phyloP scores from a whole-genome alignment of 2,113 vertebrate genomes.

The Salvelinus namaycush region DNA sequence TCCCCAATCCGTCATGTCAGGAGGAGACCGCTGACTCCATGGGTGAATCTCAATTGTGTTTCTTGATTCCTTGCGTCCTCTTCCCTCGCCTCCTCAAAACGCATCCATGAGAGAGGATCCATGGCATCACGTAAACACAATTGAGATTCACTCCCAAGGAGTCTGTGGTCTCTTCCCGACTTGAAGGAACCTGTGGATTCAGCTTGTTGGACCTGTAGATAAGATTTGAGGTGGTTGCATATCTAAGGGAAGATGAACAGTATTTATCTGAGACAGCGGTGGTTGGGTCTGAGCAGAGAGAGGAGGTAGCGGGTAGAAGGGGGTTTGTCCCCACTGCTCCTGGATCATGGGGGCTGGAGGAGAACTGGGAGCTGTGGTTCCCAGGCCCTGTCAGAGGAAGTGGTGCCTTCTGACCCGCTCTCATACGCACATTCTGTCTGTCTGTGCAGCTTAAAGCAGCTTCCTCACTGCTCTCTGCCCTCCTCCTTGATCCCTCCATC shows the following conservation, averaged over 20 bases:
- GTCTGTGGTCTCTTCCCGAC: neutral
- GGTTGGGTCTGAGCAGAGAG: conserved; percentile 11
- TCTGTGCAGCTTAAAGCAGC: conserved; percentile 52
- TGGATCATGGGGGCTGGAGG: conserved; percentile 41
- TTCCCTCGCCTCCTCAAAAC: too few relatives aligned
- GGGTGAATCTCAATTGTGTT: neutral
- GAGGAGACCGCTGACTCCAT: conserved; percentile 9
- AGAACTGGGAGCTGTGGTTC: conserved; percentile 59
- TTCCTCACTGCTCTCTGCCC: neutral
- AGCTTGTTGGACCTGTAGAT: neutral
- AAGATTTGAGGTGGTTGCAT: neutral
- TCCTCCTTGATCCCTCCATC: conserved; percentile 15
- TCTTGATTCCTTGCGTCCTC: too few relatives aligned
- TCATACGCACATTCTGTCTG: conserved; percentile 67
- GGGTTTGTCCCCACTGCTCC: conserved; percentile 36
- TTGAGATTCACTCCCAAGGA: too few relatives aligned
- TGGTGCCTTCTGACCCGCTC: conserved; percentile 71
- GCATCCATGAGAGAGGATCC: too few relatives aligned
- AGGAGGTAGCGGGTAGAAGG: conserved; percentile 4
- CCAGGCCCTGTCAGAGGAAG: conserved; percentile 76
- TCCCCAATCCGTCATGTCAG: conserved; percentile 28
- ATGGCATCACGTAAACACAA: too few relatives aligned
- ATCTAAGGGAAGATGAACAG: conserved; percentile 15
- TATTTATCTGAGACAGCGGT: conserved; percentile 12
- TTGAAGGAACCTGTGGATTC: conserved; percentile 9